phyloP scores from a whole-genome alignment of 2,113 vertebrate species.

The Turdus rufiventris region DNA sequence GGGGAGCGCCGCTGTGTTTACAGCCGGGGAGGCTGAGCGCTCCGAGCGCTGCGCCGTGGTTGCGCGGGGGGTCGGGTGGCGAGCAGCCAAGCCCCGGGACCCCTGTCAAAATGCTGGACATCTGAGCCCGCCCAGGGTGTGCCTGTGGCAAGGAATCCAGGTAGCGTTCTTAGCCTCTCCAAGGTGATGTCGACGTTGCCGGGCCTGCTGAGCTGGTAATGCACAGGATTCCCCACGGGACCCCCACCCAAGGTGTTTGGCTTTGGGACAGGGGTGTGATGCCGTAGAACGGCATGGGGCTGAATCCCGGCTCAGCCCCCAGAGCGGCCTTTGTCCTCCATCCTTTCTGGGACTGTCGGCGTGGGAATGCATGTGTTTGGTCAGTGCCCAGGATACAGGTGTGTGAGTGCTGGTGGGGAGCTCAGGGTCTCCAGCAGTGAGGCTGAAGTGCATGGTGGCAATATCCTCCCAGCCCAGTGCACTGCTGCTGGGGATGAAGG shows the following conservation, averaged over 20 bases:
- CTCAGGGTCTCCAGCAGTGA: fast-evolving
- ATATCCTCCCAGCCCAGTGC: no score
- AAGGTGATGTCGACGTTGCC: not conserved
- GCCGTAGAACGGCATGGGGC: fast-evolving
- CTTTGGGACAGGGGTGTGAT: not conserved
- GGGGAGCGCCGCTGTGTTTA: slow-evolving; percentile 7
- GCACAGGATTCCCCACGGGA: not conserved
- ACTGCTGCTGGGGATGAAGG: fast-evolving
- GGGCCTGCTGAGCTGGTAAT: not conserved
- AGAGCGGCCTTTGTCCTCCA: not conserved
- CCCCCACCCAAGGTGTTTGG: not conserved
- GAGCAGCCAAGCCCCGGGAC: not conserved
- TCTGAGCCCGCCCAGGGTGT: not conserved
- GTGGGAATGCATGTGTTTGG: not conserved
- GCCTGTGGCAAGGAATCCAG: not conserved
- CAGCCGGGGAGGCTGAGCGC: not conserved
- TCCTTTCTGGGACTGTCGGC: not conserved
- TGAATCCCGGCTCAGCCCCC: fast-evolving
- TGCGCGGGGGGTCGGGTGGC: not conserved
- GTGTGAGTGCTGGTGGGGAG: not conserved
- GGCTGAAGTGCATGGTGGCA: fast-evolving
- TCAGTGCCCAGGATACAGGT: fast-evolving
- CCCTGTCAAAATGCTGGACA: not conserved
- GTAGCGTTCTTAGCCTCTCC: no score
- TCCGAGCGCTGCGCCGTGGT: not conserved